These are phyloP conservation scores for Hermaeophaga mercurialis DNA, from an alignment of 2,888 invertebrate genomes.

Conservation along the genomic window DNA sequence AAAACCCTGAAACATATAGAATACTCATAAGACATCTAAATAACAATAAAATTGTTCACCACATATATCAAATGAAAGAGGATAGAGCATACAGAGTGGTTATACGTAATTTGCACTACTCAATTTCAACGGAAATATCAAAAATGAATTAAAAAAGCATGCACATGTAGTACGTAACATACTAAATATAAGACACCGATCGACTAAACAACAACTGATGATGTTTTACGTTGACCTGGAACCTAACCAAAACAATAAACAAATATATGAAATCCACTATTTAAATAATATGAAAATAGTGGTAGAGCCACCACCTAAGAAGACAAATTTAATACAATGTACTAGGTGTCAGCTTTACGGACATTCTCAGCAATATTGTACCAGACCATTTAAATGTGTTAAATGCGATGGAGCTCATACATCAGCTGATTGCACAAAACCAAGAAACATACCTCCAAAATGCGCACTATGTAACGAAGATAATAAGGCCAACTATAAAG, in stretches of 20 bases:
- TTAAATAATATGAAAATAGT: too few species aligned
- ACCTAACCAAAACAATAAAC: neutral
- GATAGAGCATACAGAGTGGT: conserved; percentile 5
- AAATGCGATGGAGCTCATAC: conserved; percentile 12
- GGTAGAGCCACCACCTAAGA: neutral
- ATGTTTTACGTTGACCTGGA: neutral
- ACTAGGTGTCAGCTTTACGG: conserved; percentile 7
- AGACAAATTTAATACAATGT: conserved; percentile 6
- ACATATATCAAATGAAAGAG: neutral
- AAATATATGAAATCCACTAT: neutral
- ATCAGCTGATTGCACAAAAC: neutral
- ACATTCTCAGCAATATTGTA: neutral
- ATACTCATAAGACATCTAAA: too few species aligned
- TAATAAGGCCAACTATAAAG: conserved; percentile 13
- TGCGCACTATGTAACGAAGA: conserved; percentile 13
- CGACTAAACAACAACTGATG: conserved; percentile 1
- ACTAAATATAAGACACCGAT: neutral
- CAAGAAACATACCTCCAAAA: conserved; percentile 2
- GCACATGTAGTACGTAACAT: neutral
- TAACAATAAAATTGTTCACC: neutral
- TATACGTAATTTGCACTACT: neutral
- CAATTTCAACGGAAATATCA: neutral
- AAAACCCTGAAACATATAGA: too few species aligned
- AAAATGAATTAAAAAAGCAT: too few species aligned
- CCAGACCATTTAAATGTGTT: neutral